phyloP scores from a whole-genome alignment of 2,113 vertebrate genomes.

The Oncorhynchus masou region DNA sequence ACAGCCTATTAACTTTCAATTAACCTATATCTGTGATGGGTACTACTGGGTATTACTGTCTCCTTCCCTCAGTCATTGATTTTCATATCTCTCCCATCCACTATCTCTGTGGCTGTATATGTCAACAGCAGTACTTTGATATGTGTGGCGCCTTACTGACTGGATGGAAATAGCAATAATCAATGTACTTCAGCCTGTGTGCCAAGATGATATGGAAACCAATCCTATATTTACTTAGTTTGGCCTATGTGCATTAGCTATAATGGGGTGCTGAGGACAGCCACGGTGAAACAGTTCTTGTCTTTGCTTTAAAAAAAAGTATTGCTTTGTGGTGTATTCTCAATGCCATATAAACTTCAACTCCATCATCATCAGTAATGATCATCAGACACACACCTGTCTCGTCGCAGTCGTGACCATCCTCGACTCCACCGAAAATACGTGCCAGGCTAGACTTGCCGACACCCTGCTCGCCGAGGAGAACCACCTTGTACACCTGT shows the following conservation, averaged over 20 bases:
- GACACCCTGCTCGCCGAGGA: conserved; percentile 93
- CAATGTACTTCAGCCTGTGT: conserved; percentile 38
- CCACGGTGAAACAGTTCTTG: neutral
- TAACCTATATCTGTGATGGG: neutral
- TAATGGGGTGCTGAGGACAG: neutral
- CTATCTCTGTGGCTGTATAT: conserved; percentile 22
- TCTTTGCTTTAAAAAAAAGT: neutral
- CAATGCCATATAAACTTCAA: conserved; percentile 42
- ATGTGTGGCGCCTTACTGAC: conserved; percentile 14
- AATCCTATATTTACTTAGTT: conserved; percentile 2
- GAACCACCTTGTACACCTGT: conserved; percentile 88
- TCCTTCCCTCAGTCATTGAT: conserved; percentile 5
- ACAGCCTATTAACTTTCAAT: too few species aligned
- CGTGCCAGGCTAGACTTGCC: conserved; percentile 94
- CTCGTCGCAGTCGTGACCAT: conserved; percentile 87
- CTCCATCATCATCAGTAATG: conserved; percentile 72
- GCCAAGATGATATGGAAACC: conserved; percentile 15
- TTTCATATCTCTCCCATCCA: conserved; percentile 16
- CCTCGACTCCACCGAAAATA: conserved; percentile 94
- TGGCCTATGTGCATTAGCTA: neutral
- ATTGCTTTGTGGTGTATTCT: too few species aligned
- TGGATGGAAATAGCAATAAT: conserved; percentile 59
- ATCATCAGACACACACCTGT: conserved; percentile 81
- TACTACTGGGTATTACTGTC: neutral
- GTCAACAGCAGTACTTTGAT: conserved; percentile 24